phyloP scores from a whole-genome alignment of 1,140 invertebrate species.

The Grapholita molesta region DNA sequence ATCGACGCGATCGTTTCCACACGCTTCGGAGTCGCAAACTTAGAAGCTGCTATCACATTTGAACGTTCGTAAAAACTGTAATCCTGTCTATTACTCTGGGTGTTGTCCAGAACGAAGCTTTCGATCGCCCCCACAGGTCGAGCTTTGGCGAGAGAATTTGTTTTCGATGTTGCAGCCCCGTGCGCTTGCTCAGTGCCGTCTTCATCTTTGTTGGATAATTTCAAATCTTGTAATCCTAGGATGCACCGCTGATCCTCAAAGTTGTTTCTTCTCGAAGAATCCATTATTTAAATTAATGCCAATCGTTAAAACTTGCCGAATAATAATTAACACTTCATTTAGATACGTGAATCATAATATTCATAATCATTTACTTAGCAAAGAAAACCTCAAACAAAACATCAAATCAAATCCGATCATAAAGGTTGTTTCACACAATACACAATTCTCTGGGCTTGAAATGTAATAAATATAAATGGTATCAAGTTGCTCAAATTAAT shows the following conservation, averaged over 20 bases:
- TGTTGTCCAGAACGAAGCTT: constrained; percentile 70
- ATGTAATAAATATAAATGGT: no score
- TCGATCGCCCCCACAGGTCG: constrained; percentile 73
- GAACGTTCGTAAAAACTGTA: constrained; percentile 75
- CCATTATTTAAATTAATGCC: constrained; percentile 39
- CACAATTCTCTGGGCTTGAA: no score
- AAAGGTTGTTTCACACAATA: background rate
- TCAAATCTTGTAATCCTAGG: constrained; percentile 72
- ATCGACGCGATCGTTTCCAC: constrained; percentile 81
- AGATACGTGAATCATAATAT: constrained; percentile 37
- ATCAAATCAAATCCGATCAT: constrained; percentile 21
- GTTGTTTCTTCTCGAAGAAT: constrained; percentile 67
- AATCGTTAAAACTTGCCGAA: constrained; percentile 13
- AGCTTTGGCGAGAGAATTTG: constrained; percentile 53
- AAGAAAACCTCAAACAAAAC: constrained; percentile 35
- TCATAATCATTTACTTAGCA: background rate
- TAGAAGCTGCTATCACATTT: constrained; percentile 83
- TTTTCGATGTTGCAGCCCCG: constrained; percentile 54
- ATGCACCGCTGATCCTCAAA: constrained; percentile 69
- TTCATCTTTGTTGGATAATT: constrained; percentile 74
- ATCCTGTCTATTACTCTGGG: constrained; percentile 61
- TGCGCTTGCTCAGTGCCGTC: constrained; percentile 74
- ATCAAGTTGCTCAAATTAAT: no score
- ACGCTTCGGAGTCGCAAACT: constrained; percentile 86
- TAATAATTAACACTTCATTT: constrained; percentile 25